These are phyloP conservation scores for Peromyscus californicus DNA, from an alignment of 2,113 vertebrate species.

Conservation along the genomic window DNA sequence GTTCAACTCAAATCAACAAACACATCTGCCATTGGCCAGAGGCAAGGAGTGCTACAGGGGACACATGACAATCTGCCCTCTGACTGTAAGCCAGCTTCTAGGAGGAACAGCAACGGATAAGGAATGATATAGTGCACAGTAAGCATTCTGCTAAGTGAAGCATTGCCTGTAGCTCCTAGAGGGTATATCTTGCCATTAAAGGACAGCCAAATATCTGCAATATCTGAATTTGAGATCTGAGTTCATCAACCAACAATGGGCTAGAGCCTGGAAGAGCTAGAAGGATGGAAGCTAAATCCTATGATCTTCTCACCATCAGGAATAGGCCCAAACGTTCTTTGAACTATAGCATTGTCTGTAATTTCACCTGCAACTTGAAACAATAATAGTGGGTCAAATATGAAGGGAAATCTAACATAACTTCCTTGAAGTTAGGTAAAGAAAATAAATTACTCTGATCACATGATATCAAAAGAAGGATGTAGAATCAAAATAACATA, in stretches of 20 bases:
- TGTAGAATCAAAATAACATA: background rate
- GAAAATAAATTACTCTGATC: background rate
- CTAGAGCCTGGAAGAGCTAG: background rate
- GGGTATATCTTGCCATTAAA: background rate
- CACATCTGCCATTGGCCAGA: background rate
- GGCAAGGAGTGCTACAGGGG: background rate
- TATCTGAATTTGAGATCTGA: background rate
- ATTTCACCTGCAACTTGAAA: background rate
- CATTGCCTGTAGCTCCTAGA: background rate
- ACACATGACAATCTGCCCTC: background rate
- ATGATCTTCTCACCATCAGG: background rate
- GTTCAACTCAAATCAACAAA: background rate
- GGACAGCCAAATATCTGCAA: background rate
- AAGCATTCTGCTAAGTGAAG: background rate
- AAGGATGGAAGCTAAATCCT: background rate
- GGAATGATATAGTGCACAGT: background rate
- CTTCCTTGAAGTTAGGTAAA: slow-evolving; percentile 29
- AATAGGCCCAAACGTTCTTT: background rate
- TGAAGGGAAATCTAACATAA: slow-evolving; percentile 24
- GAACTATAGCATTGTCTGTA: background rate
- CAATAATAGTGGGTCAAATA: background rate
- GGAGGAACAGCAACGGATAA: slow-evolving; percentile 5
- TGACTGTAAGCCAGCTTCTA: background rate
- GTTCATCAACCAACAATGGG: background rate
- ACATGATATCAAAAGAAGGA: background rate